Percentiles rank a stretch among this genome's conserved stretches.
These are phyloP conservation scores for Macropis europaea DNA, from an alignment of 2,888 invertebrate species.

Conservation along the genomic window DNA sequence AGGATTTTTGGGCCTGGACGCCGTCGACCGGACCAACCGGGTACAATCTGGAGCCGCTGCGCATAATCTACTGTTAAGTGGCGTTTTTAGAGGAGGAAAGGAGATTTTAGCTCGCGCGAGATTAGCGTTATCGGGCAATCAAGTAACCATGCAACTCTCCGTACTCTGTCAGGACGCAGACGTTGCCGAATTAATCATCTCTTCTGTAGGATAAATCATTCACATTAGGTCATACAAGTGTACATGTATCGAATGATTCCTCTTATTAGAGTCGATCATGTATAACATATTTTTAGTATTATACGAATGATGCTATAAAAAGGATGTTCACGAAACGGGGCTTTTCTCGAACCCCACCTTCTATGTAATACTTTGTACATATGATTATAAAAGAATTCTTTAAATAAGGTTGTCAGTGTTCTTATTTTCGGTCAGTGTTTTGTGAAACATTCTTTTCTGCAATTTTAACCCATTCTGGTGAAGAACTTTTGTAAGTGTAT, in stretches of 20 bases:
- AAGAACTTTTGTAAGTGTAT: no score
- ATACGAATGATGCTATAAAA: conserved; percentile 7
- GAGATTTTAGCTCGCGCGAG: conserved; percentile 94
- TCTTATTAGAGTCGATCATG: background rate
- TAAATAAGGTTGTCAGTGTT: conserved; percentile 2
- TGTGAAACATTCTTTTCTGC: no score
- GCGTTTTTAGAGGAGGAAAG: conserved; percentile 94
- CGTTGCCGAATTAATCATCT: conserved; percentile 92
- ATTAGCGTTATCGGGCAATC: conserved; percentile 87
- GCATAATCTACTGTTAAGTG: conserved; percentile 90
- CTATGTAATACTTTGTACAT: conserved; percentile 50
- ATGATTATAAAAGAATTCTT: conserved; percentile 36
- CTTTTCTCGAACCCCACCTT: conserved; percentile 14
- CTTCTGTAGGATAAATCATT: conserved; percentile 87
- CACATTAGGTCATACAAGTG: background rate
- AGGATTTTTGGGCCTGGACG: conserved; percentile 90
- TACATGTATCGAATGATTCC: background rate
- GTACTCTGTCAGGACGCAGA: conserved; percentile 92
- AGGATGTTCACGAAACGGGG: background rate
- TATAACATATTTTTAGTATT: conserved; percentile 35
- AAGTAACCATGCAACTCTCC: conserved; percentile 96
- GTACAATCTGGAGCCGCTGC: conserved; percentile 91
- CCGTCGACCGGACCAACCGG: conserved; percentile 91
- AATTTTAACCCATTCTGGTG: no score
- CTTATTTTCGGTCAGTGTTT: no score